phyloP scores from a whole-genome alignment of 2,888 invertebrate species.

The Teinopalpus imperialis region DNA sequence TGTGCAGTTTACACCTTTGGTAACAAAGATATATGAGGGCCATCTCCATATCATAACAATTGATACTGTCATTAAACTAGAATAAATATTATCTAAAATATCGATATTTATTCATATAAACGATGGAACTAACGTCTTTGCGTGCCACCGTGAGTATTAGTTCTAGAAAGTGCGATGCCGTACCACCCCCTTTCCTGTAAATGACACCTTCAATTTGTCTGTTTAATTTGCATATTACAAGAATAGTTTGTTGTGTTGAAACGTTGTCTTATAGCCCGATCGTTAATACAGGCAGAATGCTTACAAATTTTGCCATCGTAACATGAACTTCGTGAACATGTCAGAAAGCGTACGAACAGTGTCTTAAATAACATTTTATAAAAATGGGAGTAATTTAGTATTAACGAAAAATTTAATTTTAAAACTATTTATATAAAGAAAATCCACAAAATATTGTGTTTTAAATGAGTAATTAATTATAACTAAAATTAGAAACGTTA shows the following conservation, averaged over 20 bases:
- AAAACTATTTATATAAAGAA: no score
- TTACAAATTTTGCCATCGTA: slow-evolving; percentile 28
- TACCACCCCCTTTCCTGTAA: slow-evolving; percentile 61
- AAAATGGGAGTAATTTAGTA: no score
- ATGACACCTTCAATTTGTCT: slow-evolving; percentile 65
- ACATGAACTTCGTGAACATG: background rate
- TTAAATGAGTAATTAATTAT: no score
- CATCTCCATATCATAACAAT: no score
- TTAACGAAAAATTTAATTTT: no score
- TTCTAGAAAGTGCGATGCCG: slow-evolving; percentile 52
- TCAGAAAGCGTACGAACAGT: no score
- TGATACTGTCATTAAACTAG: no score
- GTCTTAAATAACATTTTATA: no score
- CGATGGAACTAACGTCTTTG: slow-evolving; percentile 44
- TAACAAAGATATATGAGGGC: no score
- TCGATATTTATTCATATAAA: slow-evolving; percentile 28
- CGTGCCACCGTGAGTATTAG: slow-evolving; percentile 50
- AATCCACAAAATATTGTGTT: no score
- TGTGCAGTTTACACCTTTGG: no score
- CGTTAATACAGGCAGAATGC: slow-evolving; percentile 40
- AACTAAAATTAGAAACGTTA: no score
- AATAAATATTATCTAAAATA: background rate
- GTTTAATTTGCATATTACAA: slow-evolving; percentile 74
- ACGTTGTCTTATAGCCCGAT: slow-evolving; percentile 44
- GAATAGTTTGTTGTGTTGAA: slow-evolving; percentile 49